Evolutionary conservation across 2,113 vertebrate genomes (phyloP).

Genomic region (Hemiprocne comata): DNA sequence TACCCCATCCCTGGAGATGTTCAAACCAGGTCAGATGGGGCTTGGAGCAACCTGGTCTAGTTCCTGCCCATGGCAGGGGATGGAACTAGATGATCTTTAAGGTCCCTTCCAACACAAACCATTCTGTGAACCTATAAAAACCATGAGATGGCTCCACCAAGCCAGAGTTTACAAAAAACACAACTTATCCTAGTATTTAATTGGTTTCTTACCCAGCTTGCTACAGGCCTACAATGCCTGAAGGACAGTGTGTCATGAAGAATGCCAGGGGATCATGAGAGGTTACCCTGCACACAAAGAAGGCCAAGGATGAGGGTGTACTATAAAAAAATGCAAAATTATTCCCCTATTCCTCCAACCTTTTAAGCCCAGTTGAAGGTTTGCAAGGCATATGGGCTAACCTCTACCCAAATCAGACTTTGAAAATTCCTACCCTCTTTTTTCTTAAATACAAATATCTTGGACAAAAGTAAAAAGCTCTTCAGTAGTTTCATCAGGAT

Average conservation of each 20-base stretch:
- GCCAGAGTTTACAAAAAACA: background rate
- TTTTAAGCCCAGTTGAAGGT: background rate
- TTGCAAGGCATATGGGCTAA: rapidly evolving
- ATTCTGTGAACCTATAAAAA: background rate
- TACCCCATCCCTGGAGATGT: too few species aligned
- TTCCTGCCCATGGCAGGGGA: too few species aligned
- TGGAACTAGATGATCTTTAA: too few species aligned
- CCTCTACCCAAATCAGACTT: background rate
- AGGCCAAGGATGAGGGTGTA: background rate
- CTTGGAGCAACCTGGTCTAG: too few species aligned
- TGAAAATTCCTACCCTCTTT: rapidly evolving
- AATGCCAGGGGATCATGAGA: background rate
- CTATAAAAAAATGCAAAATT: background rate
- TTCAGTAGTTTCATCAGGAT: background rate
- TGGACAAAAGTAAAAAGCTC: background rate
- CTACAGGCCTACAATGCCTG: background rate
- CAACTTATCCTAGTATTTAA: background rate
- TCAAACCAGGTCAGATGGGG: too few species aligned
- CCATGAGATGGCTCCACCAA: background rate
- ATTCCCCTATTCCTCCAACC: background rate
- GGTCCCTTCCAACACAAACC: too few species aligned
- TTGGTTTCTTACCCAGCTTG: background rate
- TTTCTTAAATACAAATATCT: background rate
- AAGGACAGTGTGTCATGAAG: background rate
- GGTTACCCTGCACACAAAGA: background rate